A percentile compares a stretch with the other conserved stretches of the same genome.
Conservation (phyloP, 2,797 vertebrate genomes). For the Neosalanx taihuensis region DNA sequence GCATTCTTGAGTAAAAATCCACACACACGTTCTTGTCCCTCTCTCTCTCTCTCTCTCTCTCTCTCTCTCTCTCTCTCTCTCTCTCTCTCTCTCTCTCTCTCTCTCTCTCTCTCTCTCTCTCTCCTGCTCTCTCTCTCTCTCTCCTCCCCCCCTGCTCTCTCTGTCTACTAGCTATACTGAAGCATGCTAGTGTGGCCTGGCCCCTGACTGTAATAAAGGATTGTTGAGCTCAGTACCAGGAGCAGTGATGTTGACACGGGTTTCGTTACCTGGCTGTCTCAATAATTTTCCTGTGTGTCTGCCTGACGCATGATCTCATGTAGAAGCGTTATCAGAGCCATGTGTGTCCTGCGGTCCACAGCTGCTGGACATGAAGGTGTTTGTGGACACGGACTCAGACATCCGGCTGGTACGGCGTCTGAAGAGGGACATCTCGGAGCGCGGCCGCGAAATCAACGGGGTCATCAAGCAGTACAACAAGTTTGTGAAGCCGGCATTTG, state of each 20-base stretch:
- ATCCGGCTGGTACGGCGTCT: slow-evolving; percentile 79
- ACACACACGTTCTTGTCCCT: background rate
- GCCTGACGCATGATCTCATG: too few species aligned
- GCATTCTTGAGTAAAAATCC: slow-evolving; percentile 47
- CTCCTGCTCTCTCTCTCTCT: slow-evolving; percentile 34
- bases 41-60: slow-evolving; percentile 7
- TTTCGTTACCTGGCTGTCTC: too few species aligned
- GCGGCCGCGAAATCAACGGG: slow-evolving; percentile 76
- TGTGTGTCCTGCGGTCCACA: slow-evolving; percentile 27
- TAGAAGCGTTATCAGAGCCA: too few species aligned
- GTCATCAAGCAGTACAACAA: slow-evolving; percentile 85
- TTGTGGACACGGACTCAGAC: slow-evolving; percentile 83
- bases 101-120: slow-evolving; percentile 28
- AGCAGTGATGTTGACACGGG: too few species aligned
- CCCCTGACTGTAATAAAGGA: too few species aligned
- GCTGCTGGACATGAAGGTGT: slow-evolving; percentile 86
- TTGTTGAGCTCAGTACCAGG: too few species aligned
- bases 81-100: slow-evolving; percentile 32
- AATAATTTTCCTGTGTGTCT: too few species aligned
- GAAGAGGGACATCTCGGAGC: slow-evolving; percentile 78
- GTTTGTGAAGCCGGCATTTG: slow-evolving; percentile 83
- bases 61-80: slow-evolving; percentile 9
- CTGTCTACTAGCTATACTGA: background rate
- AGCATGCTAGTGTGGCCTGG: slow-evolving; percentile 4
- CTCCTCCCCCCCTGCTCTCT: background rate